Base-by-base conservation (phyloP, 35 echinoderm and acorn worm species). In the Eucidaris tribuloides region DNA sequence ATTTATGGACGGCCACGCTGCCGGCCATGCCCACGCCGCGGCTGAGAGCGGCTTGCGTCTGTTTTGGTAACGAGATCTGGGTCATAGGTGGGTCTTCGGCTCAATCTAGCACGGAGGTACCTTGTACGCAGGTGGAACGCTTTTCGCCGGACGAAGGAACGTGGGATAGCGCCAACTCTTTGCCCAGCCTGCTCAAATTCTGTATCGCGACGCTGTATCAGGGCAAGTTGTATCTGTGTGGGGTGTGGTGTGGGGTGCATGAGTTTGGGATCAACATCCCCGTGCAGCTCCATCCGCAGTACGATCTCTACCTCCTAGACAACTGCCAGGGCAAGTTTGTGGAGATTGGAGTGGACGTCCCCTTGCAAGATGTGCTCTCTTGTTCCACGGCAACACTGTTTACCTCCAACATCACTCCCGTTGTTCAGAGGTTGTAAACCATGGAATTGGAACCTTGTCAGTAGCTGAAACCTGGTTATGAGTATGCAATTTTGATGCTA, bases 11-110 rank as follows among this genome's bases (percentile, higher is more conserved):
- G 36, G 60, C 83, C 3, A 68, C 76, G 29, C 78, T 92, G 5
- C 84, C 90, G 7, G 40, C 90, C 5, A 92, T 92, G 90, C 63
- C 68, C 3, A 87, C 63, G 17, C 90, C 90, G 58, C 77, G 90
- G 4, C 55, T 92, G 20, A 58, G 78, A 15, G 33, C 58, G 0
- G 90, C 77, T 9, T 81, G 84, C 38, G 58, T 80, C 19, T 76
- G 77, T 5, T 35, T 76, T 1, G 66, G 66, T 5, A 61, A 58
- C 0, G 90, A 92, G 70, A 92, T 92, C 27, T 92, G 83, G 90
- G 46, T 81, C 22, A 87, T 92, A 48, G 90, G 84, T 44, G 90
- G 90, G 3, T 58, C 74, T 13, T 77, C 82, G 11, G 88, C 88
- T 20, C 55, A 79, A 30, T 56, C 49, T 25, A 66, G 83, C 41